Base-by-base conservation (phyloP, 2,888 invertebrate species). In the Proisotoma minuta region DNA sequence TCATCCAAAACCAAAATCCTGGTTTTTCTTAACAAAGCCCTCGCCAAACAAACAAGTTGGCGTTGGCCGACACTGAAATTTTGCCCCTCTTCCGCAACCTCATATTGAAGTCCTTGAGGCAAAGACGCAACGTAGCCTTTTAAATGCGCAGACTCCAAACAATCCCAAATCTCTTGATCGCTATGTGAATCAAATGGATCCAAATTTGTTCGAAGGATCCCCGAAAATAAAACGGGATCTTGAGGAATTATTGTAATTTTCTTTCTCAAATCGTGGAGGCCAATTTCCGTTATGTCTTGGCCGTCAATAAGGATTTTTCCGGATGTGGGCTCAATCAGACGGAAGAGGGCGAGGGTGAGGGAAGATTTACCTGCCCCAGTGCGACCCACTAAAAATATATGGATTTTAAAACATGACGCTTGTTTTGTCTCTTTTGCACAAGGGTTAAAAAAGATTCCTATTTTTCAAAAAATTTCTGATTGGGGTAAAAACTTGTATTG, bases 291-390 rank as follows among this genome's bases (percentile, higher is more conserved):
- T 71, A 95, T 87, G 77, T 92, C 89, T 54, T 89, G 79, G 54
- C 85, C 88, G 79, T 94, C 94, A 75, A 95, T 91, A 63, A 85
- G 77, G 74, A 95, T 94, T 72, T 83, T 82, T 39, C 94, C 94
- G 70, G 83, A 82, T 65, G 88, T 85, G 18, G 90, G 83, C 78
- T 95, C 94, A 71, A 95, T 88, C 72, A 94, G 89, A 77, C 93
- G 87, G 82, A 94, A 94, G 47, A 94, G 81, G 0, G 90, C 86
- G 56, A 92, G 80, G 3, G 92, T 92, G 75, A 94, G 82, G 73
- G 92, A 93, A 60, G 91, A 92, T 81, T 95, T 94, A 75, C 94
- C 94, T 72, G 92, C 91, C 69, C 92, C 92, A 51, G 92, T 92
- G 75, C 92, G 83, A 52, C 92, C 92, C 24, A 91, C 54, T 52